Base-by-base conservation (phyloP, 2,797 vertebrate species). In the Aphelocoma californica region DNA sequence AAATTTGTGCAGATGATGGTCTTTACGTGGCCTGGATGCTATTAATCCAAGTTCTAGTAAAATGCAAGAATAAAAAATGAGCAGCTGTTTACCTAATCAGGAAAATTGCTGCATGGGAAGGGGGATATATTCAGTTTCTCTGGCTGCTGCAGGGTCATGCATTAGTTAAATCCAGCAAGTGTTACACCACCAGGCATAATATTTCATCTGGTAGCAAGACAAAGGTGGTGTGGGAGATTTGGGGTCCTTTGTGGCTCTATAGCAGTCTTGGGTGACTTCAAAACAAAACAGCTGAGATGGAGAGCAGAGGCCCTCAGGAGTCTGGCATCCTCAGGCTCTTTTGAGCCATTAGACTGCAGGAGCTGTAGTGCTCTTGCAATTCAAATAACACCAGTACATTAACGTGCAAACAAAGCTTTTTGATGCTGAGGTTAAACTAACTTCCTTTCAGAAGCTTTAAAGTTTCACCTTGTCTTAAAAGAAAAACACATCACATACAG, bases 381-480 rank as follows among this genome's bases (percentile, higher is more conserved):
- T 92, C 92, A 95, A 79, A 58, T 58, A 95, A 88, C 32, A 54
- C 26, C 2, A 1, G 79, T 60, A 77, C 75, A 48, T 94, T 87
- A 92, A 74, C 3, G 71, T 79, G 79, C 92, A 96, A 96, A 94
- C 77, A 95, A 90, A 96, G 69, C 69, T 90, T 91, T 96, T 81
- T 75, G 69, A 48, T 44, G 87, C 57, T 51, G 86, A 87, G 87
- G 85, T 95, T 92, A 82, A 96, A 77, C 87, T 67, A 90, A 94
- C 88, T 96, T 96, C 90, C 88, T 94, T 90, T 87, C 88, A 93
- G 91, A 79, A 91, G 73, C 74, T 83, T 94, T 92, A 73, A 83
- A 94, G 54, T 83, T 92, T 87, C 72, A 83, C 72, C 80, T 84
- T 10, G 0, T 64, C 75, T 93, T 64, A 38, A 90, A 96, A 92